These are phyloP conservation scores for Taeniopygia guttata DNA, from an alignment of 2,797 vertebrate genomes.

Conservation along the genomic window DNA sequence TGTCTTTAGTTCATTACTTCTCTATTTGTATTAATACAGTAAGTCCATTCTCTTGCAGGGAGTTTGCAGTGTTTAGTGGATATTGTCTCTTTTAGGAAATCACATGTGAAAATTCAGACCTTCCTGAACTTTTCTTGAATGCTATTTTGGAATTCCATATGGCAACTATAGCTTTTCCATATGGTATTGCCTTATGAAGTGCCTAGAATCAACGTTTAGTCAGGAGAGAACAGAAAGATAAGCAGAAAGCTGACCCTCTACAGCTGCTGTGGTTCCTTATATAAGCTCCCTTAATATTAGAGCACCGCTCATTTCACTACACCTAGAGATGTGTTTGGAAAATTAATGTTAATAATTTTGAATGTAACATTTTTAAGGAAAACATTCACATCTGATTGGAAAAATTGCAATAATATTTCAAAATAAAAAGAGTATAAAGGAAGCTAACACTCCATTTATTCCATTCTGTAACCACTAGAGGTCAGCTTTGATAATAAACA, in stretches of 20 bases:
- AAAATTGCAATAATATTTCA: not conserved
- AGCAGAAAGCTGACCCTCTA: not conserved
- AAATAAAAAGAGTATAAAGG: not conserved
- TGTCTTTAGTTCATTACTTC: not conserved
- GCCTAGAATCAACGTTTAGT: not conserved
- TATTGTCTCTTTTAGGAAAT: not conserved
- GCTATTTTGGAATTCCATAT: not conserved
- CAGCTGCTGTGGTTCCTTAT: not conserved
- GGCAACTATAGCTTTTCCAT: not conserved
- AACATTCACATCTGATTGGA: not conserved
- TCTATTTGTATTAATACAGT: not conserved
- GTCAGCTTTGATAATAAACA: constrained; percentile 8
- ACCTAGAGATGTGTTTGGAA: not conserved
- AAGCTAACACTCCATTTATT: not conserved
- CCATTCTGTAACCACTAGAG: not conserved
- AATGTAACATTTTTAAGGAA: not conserved
- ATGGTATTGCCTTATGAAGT: not conserved
- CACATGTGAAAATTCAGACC: not conserved
- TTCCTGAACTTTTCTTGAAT: not conserved
- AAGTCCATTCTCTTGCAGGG: not conserved
- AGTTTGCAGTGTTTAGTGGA: not conserved
- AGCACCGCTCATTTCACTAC: not conserved
- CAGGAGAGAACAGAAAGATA: not conserved
- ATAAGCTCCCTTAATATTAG: not conserved
- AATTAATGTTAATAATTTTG: not conserved